Evolutionary conservation across 2,797 vertebrate species (phyloP).

Genomic region (Tolypeutes matacus): DNA sequence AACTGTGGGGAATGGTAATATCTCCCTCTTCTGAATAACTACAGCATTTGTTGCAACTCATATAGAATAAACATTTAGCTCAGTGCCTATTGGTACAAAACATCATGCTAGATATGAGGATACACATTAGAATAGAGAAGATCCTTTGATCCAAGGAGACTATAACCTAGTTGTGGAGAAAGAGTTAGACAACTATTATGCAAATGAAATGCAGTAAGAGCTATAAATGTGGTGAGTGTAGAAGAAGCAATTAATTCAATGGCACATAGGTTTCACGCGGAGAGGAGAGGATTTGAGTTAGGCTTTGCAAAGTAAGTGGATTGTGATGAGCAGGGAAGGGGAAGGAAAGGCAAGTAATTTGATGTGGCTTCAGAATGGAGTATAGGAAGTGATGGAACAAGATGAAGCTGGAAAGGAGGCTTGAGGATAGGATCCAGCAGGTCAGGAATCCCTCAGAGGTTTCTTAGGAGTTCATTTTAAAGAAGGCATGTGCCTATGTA

Average conservation of each 20-base stretch:
- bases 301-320: slow-evolving; percentile 53
- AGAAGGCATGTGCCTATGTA: neutral
- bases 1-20: neutral
- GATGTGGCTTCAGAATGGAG: neutral
- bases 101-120: neutral
- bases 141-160: neutral
- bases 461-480: slow-evolving; percentile 23
- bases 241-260: slow-evolving; percentile 52
- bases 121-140: neutral
- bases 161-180: slow-evolving; percentile 23
- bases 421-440: slow-evolving; percentile 35
- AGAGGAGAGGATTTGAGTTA: neutral
- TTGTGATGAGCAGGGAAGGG: slow-evolving; percentile 35
- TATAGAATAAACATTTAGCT: slow-evolving; percentile 17
- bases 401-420: neutral
- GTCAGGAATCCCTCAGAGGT: slow-evolving; percentile 8
- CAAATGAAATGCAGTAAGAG: slow-evolving; percentile 60
- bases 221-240: neutral
- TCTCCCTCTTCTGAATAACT: slow-evolving; percentile 23
- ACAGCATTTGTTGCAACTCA: neutral
- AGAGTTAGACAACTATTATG: slow-evolving; percentile 14
- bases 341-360: slow-evolving; percentile 35
- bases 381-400: neutral
- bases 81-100: neutral
- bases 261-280: neutral